Conservation (phyloP, 2,797 vertebrate genomes). For the Miopithecus talapoin region DNA sequence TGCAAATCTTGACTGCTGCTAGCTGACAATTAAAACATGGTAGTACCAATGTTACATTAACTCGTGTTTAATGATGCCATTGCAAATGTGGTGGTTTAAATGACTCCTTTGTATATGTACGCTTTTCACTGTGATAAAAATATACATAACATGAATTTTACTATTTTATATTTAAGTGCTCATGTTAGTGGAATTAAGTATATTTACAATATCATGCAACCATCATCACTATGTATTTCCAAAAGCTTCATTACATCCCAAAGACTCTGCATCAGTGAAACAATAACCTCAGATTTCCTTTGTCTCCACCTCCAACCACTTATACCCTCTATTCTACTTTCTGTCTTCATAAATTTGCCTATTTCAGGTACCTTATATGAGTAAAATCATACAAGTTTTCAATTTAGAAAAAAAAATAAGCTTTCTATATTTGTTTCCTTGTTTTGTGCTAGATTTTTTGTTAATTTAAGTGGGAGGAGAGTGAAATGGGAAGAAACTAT, state of each 20-base stretch:
- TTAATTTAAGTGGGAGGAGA: not conserved
- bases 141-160: not conserved
- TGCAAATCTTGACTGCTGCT: not conserved
- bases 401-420: not conserved
- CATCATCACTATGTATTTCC: not conserved
- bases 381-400: not conserved
- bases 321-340: not conserved
- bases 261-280: not conserved
- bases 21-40: constrained; percentile 20
- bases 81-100: not conserved
- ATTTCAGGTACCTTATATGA: not conserved
- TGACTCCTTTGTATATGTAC: not conserved
- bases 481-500: not conserved
- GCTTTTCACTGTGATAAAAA: not conserved
- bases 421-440: not conserved
- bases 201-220: not conserved
- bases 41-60: not conserved
- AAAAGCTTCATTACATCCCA: not conserved
- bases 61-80: not conserved
- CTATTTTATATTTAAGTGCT: not conserved
- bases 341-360: not conserved
- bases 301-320: not conserved
- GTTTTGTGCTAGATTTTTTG: not conserved
- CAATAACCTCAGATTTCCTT: not conserved
- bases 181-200: not conserved